Percentiles rank a stretch among this genome's conserved stretches.
phyloP scores from a whole-genome alignment of 2,113 vertebrate genomes.

The Poeciliopsis prolifica region DNA sequence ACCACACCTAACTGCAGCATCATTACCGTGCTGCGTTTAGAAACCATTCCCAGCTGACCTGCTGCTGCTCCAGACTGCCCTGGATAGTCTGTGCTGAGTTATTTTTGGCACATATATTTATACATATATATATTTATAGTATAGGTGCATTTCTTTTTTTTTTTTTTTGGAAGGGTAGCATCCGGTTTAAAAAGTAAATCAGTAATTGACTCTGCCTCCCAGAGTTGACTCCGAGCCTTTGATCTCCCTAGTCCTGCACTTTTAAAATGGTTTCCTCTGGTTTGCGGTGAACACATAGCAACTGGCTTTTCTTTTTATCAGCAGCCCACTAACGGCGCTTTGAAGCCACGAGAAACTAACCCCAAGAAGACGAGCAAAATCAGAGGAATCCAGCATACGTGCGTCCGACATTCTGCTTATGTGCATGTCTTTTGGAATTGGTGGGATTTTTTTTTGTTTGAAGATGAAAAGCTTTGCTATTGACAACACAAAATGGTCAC shows the following conservation, averaged over 20 bases:
- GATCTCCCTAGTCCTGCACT: slow-evolving; percentile 60
- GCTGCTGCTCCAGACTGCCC: slow-evolving; percentile 19
- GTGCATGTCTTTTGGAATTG: slow-evolving; percentile 6
- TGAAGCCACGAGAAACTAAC: slow-evolving; percentile 53
- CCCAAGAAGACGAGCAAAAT: slow-evolving; percentile 15
- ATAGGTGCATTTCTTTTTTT: neutral
- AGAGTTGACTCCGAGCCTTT: slow-evolving; percentile 59
- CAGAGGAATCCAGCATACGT: slow-evolving; percentile 5
- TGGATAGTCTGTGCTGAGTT: slow-evolving; percentile 39
- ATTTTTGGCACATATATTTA: slow-evolving; percentile 35
- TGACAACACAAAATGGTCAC: neutral
- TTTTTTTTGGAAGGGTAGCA: slow-evolving; percentile 23
- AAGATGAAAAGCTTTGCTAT: neutral
- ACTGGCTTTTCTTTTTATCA: slow-evolving; percentile 67
- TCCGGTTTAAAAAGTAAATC: slow-evolving; percentile 66
- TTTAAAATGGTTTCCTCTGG: slow-evolving; percentile 65
- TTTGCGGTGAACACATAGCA: slow-evolving; percentile 59
- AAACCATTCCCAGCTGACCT: slow-evolving; percentile 14
- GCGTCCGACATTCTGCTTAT: neutral
- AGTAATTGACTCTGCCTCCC: slow-evolving; percentile 61
- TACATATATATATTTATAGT: neutral
- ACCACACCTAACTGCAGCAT: slow-evolving; percentile 48
- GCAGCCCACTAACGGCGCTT: slow-evolving; percentile 56
- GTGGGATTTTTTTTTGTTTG: neutral
- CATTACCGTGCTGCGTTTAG: slow-evolving; percentile 39